Base-by-base conservation (phyloP, 2,888 invertebrate species). In the Drosophila niveifrons region DNA sequence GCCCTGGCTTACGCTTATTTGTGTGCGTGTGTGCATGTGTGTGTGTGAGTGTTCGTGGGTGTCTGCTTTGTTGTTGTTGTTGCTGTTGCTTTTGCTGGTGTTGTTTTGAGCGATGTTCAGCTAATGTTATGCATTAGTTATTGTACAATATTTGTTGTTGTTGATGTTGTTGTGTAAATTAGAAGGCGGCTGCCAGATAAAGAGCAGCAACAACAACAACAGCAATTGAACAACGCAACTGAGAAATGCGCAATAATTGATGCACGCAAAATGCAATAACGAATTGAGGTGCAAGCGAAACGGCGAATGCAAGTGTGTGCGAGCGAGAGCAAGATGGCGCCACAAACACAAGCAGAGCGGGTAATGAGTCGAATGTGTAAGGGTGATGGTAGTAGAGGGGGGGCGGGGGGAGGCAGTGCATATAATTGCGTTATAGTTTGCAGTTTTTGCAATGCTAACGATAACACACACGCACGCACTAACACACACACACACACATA, bases 191-290 rank as follows among this genome's bases (percentile, higher is more conserved):
- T 79, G 79, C 52, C 78, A 80, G 85, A 81, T 82, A 82, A 82
- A 82, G 34, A 82, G 44, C 55, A 71, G 46, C 67, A 66, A 39
- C 44, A 55, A 34, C 56, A 67, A 34, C 48, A 55, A 59, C 23
- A 68, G 55, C 66, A 80, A 75, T 73, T 66, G 69, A 83, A 73
- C 73, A 80, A 80, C 78, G 81, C 82, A 82, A 80, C 83, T 80
- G 76, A 78, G 72, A 85, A 85, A 86, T 86, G 83, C 75, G 85
- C 86, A 86, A 80, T 84, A 87, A 87, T 87, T 86, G 85, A 87
- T 80, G 80, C 87, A 87, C 86, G 86, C 85, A 85, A 85, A 87
- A 79, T 78, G 76, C 75, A 82, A 88, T 82, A 71, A 77, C 66
- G 41, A 62, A 48, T 69, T 71, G 47, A 65, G 70, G 69, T 51